These are phyloP conservation scores for Diarsia brunnea DNA, from an alignment of 2,888 invertebrate genomes.

Conservation along the genomic window DNA sequence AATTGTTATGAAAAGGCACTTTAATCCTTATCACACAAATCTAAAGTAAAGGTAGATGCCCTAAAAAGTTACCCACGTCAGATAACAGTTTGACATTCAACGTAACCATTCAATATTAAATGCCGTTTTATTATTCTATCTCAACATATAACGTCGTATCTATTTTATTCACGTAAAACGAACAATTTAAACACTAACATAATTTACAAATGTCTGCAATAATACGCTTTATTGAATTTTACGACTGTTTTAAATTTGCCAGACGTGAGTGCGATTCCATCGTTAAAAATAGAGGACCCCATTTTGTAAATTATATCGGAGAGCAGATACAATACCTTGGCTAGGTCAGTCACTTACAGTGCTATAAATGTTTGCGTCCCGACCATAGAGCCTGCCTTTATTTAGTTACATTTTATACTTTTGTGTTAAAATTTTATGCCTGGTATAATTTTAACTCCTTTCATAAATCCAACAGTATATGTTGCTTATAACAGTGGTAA, in stretches of 20 bases:
- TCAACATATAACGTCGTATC: constrained; percentile 62
- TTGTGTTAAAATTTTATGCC: constrained; percentile 19
- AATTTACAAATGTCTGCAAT: constrained; percentile 70
- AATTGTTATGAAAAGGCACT: constrained; percentile 24
- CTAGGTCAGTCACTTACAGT: constrained; percentile 31
- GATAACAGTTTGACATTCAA: constrained; percentile 50
- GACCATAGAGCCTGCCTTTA: constrained; percentile 23
- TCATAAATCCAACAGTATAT: constrained; percentile 36
- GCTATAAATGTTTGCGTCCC: constrained; percentile 34
- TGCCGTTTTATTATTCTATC: constrained; percentile 56
- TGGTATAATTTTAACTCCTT: constrained; percentile 43
- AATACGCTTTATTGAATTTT: constrained; percentile 73
- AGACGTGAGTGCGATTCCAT: constrained; percentile 66
- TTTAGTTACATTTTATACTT: constrained; percentile 31
- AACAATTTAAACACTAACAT: constrained; percentile 68
- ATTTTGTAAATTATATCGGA: constrained; percentile 67
- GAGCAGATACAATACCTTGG: constrained; percentile 58
- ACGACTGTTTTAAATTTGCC: constrained; percentile 68
- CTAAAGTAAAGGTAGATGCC: constrained; percentile 7
- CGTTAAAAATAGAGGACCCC: constrained; percentile 67
- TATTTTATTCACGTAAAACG: constrained; percentile 61
- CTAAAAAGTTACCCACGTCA: constrained; percentile 34
- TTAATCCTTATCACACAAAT: constrained; percentile 37
- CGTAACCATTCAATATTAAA: constrained; percentile 43
- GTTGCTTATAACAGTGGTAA: constrained; percentile 37